Percentiles rank a stretch among this genome's conserved stretches.
These are phyloP conservation scores for Fukomys damarensis DNA, from an alignment of 2,113 vertebrate genomes.

Conservation along the genomic window DNA sequence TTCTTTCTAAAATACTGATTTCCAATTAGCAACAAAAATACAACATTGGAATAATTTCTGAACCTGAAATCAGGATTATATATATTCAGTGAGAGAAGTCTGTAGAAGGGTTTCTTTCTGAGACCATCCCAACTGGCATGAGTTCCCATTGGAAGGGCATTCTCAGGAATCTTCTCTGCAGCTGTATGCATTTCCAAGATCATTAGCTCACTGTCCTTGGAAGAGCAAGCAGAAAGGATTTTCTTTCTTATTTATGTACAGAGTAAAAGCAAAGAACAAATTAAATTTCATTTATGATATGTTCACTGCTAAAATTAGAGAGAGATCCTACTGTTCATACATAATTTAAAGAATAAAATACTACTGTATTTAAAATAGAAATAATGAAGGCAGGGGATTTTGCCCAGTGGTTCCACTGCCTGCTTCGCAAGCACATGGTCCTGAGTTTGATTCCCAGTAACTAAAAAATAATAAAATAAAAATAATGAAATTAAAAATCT, in stretches of 20 bases:
- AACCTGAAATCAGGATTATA: constrained; percentile 15
- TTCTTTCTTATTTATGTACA: not conserved
- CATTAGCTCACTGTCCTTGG: not conserved
- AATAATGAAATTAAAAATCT: not conserved
- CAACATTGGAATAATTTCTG: constrained; percentile 22
- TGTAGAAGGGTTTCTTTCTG: not conserved
- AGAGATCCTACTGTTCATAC: not conserved
- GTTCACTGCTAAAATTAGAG: not conserved
- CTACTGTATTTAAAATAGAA: constrained; percentile 14
- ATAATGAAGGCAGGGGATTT: too few species aligned
- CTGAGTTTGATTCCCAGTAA: too few species aligned
- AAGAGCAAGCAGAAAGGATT: not conserved
- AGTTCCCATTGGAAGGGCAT: not conserved
- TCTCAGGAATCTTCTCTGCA: not conserved
- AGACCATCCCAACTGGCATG: not conserved
- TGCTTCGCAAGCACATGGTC: too few species aligned
- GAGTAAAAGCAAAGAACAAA: constrained; percentile 28
- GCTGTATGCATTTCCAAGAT: not conserved
- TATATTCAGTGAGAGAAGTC: not conserved
- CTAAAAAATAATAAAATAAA: too few species aligned
- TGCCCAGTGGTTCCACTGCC: too few species aligned
- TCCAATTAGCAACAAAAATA: constrained; percentile 1
- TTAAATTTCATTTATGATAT: not conserved
- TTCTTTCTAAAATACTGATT: constrained; percentile 35
- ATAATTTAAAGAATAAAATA: not conserved